Base-by-base conservation (phyloP, 2,113 vertebrate species). In the Myiagra hebetior region DNA sequence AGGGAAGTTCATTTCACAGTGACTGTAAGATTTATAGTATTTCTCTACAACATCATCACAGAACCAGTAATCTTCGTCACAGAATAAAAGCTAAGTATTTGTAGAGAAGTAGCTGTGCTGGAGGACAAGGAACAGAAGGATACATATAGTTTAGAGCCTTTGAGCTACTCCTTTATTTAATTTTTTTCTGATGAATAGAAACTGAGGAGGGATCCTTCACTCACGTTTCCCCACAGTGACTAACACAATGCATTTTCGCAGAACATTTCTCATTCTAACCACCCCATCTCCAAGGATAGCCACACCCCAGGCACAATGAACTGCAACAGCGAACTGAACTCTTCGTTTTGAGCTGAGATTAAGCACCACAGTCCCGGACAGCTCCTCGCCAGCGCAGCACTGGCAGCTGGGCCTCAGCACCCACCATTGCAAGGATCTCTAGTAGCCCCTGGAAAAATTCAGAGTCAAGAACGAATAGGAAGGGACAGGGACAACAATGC, bases 71-170 rank as follows among this genome's bases (percentile, higher is more conserved):
- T 96, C 60, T 79, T 92, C 68, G 87, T 94, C 90, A 80, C 7
- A 4, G 67, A 96, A 93, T 85, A 89, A 97, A 95, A 70, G 39
- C 87, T 88, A 74, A 94, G 59, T 82, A 95, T 95, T 89, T 95
- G 75, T 53, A 80, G 68, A 56, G 53, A 84, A 87, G 57, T 87
- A 79, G 85, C 67, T 90, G 53, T 39, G 59, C 42, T 67, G 69
- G 87, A 89, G 41, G 46, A 81, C 67, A 70, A 89, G 77, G 37
- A 64, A 65, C 7, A 19, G 31, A 80, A 89, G 27, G 23, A 74
- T 59, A 88, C 42, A 86, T 13, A 41, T 10, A 28, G 39, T 75
- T 70, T 41, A 41, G 27, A 92, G 27, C 28, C 53, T 87, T 33
- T 69, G n/a, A 68, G 37, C 14, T 59, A 55, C 19, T 73, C 31